Percentiles rank a stretch among this genome's conserved stretches.
Conservation (phyloP, 2,113 vertebrate genomes). For the Sisor rabdophorus region DNA sequence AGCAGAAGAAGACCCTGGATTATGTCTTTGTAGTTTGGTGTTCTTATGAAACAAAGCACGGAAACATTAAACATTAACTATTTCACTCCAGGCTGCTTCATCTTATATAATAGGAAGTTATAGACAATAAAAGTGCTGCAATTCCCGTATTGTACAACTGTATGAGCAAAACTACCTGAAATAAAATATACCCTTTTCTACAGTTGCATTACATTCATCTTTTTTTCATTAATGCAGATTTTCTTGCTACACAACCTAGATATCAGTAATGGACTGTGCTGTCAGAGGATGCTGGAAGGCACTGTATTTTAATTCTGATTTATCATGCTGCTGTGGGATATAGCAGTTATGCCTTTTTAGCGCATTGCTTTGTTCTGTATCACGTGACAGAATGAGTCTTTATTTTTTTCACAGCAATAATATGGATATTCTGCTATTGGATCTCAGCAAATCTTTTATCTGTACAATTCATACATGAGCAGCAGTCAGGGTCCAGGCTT, state of each 20-base stretch:
- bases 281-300: slow-evolving; percentile 23
- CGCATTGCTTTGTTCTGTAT: slow-evolving; percentile 18
- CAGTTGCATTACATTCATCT: slow-evolving; percentile 14
- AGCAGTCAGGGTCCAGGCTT: neutral
- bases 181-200: slow-evolving; percentile 18
- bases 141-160: slow-evolving; percentile 3
- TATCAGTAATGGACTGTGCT: slow-evolving; percentile 2
- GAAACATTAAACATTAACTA: neutral
- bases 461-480: slow-evolving; percentile 1
- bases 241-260: slow-evolving; percentile 3
- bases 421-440: neutral
- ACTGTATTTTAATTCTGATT: slow-evolving; percentile 31
- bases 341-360: slow-evolving; percentile 28
- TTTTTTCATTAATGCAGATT: slow-evolving; percentile 31
- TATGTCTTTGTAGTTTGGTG: neutral
- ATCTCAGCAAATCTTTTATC: neutral
- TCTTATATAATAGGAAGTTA: slow-evolving; percentile 10
- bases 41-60: neutral
- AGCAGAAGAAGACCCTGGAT: neutral
- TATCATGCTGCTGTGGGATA: slow-evolving; percentile 24
- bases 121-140: slow-evolving; percentile 13
- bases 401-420: neutral
- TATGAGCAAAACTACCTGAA: slow-evolving; percentile 13
- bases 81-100: neutral
- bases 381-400: neutral